These are phyloP conservation scores for Panagrolaimus sp. DNA, from an alignment of 1,140 invertebrate species.

Conservation along the genomic window DNA sequence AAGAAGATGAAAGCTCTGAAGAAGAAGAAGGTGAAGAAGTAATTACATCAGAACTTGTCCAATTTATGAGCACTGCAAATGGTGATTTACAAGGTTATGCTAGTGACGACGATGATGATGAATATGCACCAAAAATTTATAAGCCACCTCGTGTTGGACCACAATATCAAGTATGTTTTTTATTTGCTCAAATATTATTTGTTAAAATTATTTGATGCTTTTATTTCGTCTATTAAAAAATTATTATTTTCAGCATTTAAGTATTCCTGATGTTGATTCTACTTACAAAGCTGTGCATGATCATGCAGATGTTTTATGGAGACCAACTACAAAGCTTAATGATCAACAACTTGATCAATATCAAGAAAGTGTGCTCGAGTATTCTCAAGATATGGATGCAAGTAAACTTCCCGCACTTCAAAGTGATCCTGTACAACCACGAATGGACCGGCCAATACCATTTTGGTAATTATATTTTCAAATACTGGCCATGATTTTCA, in stretches of 20 bases:
- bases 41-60: not conserved
- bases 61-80: not conserved
- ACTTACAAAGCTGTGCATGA: not conserved
- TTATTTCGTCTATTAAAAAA: no score
- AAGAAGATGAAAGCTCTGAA: not conserved
- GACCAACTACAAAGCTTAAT: not conserved
- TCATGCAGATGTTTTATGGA: conserved; percentile 1
- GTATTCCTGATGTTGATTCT: not conserved
- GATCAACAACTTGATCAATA: conserved; percentile 6
- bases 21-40: not conserved
- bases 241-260: conserved; percentile 5
- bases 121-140: not conserved
- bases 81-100: not conserved
- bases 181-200: no score
- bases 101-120: conserved; percentile 13
- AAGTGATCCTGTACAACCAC: not conserved
- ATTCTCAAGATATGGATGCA: not conserved
- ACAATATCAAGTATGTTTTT: not conserved
- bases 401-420: not conserved
- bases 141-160: not conserved
- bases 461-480: no score
- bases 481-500: no score
- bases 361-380: not conserved
- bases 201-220: not conserved
- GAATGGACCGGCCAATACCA: not conserved